phyloP scores from a whole-genome alignment of 2,797 vertebrate genomes.

The Onychomys torridus region DNA sequence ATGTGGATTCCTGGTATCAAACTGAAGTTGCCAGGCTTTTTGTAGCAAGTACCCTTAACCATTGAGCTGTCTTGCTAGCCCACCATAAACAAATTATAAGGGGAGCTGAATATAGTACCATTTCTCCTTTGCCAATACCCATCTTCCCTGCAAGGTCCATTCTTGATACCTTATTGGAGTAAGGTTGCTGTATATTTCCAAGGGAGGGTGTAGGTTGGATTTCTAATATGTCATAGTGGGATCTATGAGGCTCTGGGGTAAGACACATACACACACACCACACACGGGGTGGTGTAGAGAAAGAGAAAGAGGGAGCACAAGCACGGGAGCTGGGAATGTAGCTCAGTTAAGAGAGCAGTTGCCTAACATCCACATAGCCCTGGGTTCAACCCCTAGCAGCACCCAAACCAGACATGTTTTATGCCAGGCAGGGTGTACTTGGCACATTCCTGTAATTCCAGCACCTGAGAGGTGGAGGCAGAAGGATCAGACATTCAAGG shows the following conservation, averaged over 20 bases:
- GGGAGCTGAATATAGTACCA: neutral
- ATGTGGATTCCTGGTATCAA: neutral
- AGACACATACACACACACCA: neutral
- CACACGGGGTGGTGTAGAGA: neutral
- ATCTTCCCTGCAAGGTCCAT: neutral
- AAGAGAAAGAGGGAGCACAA: neutral
- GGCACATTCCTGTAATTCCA: neutral
- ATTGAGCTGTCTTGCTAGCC: neutral
- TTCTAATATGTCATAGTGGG: neutral
- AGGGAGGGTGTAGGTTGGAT: neutral
- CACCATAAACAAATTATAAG: neutral
- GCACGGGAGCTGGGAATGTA: neutral
- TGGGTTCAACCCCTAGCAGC: neutral
- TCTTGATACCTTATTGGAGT: slow-evolving; percentile 40
- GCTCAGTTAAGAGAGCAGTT: neutral
- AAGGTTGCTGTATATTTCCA: slow-evolving; percentile 15
- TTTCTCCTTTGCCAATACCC: neutral
- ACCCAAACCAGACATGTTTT: neutral
- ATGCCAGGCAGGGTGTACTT: neutral
- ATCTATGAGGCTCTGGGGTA: neutral
- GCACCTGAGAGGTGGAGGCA: neutral
- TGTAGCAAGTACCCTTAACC: neutral
- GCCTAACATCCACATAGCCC: neutral
- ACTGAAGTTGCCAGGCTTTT: neutral
- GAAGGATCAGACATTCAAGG: neutral